phyloP scores from a whole-genome alignment of 2,797 vertebrate species.

The Paramormyrops hopkinsi region DNA sequence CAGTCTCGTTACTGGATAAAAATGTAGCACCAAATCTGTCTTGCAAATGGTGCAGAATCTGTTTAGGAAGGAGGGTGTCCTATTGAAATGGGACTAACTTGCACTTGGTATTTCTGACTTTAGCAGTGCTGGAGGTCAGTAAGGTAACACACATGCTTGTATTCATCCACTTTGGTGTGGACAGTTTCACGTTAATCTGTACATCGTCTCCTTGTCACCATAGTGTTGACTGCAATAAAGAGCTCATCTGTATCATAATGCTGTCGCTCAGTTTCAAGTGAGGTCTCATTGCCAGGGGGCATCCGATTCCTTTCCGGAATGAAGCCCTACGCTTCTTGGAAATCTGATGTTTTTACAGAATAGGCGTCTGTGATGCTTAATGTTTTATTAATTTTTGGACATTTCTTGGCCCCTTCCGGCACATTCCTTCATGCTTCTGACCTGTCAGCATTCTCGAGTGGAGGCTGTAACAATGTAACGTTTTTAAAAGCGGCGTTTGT shows the following conservation, averaged over 20 bases:
- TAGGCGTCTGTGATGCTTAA: background rate
- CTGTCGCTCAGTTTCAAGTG: background rate
- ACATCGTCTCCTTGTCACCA: background rate
- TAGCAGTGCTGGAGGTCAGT: background rate
- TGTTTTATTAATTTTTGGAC: conserved; percentile 5
- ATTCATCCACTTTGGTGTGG: background rate
- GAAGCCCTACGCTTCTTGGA: background rate
- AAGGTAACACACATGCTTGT: background rate
- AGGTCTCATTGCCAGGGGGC: background rate
- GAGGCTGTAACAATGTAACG: background rate
- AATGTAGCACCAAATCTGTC: background rate
- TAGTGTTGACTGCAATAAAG: background rate
- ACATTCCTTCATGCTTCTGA: background rate
- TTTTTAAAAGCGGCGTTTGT: background rate
- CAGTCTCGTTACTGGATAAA: background rate
- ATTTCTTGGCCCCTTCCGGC: background rate
- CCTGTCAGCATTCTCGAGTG: background rate
- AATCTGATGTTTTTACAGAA: background rate
- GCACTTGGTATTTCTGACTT: background rate
- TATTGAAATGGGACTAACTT: background rate
- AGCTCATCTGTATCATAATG: background rate
- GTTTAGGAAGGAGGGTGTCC: background rate
- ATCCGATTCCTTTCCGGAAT: background rate
- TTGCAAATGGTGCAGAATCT: background rate
- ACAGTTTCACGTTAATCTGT: background rate